These are phyloP conservation scores for Nymphalis polychloros DNA, from an alignment of 2,888 invertebrate species.

Conservation along the genomic window DNA sequence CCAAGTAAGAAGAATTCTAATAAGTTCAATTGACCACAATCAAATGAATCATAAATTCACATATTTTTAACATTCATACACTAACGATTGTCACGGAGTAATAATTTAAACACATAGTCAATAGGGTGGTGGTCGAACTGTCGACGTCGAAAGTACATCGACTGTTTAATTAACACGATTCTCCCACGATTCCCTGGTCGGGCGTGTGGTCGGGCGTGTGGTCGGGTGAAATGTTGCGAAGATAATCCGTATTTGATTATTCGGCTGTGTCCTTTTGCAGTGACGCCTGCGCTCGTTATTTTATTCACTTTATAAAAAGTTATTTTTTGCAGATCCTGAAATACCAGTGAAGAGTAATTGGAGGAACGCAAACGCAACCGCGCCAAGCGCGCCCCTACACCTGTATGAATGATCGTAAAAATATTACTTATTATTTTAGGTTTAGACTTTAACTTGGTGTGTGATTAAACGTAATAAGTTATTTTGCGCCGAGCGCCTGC, in stretches of 20 bases:
- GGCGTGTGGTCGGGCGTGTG: background rate
- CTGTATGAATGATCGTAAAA: slow-evolving; percentile 64
- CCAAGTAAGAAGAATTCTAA: no score
- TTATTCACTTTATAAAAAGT: slow-evolving; percentile 7
- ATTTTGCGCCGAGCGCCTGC: slow-evolving; percentile 72
- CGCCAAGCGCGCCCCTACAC: slow-evolving; percentile 62
- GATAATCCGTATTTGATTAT: background rate
- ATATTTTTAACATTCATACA: background rate
- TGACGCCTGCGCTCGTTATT: background rate
- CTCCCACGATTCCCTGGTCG: no score
- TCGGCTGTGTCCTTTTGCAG: no score
- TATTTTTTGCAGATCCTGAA: slow-evolving; percentile 72
- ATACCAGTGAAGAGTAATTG: slow-evolving; percentile 55
- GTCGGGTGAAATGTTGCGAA: background rate
- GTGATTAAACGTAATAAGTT: slow-evolving; percentile 77
- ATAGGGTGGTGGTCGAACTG: background rate
- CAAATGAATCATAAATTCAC: background rate
- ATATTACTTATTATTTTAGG: slow-evolving; percentile 76
- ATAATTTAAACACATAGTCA: background rate
- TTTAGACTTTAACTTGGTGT: slow-evolving; percentile 77
- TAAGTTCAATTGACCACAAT: background rate
- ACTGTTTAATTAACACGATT: no score
- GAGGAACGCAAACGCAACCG: slow-evolving; percentile 55
- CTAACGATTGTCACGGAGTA: background rate
- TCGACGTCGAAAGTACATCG: background rate